phyloP scores from a whole-genome alignment of 2,113 vertebrate species.

The Callionymus lyra region DNA sequence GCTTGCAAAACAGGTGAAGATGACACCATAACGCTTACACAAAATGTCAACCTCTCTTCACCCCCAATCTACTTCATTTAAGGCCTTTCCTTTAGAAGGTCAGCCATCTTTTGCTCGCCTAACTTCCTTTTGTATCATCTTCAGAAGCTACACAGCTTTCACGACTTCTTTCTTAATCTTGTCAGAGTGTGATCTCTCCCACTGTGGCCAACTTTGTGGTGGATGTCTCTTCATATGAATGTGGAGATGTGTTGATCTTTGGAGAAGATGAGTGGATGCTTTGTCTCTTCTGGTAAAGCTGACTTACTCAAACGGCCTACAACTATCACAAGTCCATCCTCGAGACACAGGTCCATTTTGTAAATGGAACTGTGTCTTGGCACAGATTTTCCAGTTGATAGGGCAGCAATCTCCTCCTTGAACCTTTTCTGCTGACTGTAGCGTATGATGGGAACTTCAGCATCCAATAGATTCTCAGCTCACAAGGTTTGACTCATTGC shows the following conservation, averaged over 20 bases:
- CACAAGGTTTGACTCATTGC: no score
- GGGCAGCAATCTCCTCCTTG: no score
- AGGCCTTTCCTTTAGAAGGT: background rate
- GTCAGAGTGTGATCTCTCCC: background rate
- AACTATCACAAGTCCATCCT: background rate
- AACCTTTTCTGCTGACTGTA: background rate
- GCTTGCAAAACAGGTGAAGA: background rate
- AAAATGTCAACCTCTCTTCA: background rate
- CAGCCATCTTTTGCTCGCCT: slow-evolving; percentile 8
- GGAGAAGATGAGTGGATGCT: background rate
- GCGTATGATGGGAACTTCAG: no score
- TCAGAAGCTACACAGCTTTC: no score
- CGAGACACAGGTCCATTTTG: background rate
- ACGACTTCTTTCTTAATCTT: no score
- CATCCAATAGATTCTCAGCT: no score
- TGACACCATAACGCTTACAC: background rate
- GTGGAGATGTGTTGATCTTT: background rate
- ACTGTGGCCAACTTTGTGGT: background rate
- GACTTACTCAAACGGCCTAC: background rate
- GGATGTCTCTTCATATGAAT: background rate
- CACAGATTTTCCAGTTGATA: background rate
- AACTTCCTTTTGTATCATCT: no score
- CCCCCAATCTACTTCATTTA: no score
- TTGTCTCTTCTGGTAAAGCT: background rate
- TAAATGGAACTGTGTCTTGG: background rate